These are phyloP conservation scores for Pantherophis vulpinus DNA, from an alignment of 2,797 vertebrate species.

Conservation along the genomic window DNA sequence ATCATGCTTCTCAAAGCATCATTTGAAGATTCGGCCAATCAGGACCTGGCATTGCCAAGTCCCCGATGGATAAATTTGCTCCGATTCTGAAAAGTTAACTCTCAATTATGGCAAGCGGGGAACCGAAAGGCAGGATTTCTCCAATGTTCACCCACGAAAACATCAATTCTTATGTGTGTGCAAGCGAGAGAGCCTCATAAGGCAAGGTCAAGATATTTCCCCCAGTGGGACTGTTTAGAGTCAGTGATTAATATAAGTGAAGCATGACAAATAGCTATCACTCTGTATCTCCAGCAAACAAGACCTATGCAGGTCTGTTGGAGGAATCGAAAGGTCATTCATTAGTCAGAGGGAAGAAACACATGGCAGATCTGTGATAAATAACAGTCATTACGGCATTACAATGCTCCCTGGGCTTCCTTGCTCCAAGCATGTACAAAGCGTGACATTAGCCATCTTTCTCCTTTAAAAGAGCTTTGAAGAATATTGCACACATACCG, in stretches of 20 bases:
- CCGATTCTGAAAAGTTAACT: slow-evolving; percentile 51
- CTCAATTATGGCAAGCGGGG: slow-evolving; percentile 27
- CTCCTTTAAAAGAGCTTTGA: slow-evolving; percentile 44
- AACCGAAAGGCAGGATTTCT: slow-evolving; percentile 41
- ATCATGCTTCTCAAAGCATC: slow-evolving; percentile 49
- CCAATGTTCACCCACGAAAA: slow-evolving; percentile 51
- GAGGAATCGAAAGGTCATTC: slow-evolving; percentile 80
- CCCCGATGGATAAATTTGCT: slow-evolving; percentile 47
- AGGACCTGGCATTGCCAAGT: slow-evolving; percentile 34
- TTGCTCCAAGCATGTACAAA: slow-evolving; percentile 58
- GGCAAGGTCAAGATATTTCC: slow-evolving; percentile 39
- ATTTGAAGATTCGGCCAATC: slow-evolving; percentile 19
- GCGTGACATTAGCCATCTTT: slow-evolving; percentile 46
- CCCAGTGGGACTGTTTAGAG: slow-evolving; percentile 52
- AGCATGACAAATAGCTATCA: slow-evolving; percentile 75
- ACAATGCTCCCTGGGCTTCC: slow-evolving; percentile 69
- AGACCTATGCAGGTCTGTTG: slow-evolving; percentile 64
- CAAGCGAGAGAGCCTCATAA: slow-evolving; percentile 17
- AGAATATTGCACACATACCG: slow-evolving; percentile 26
- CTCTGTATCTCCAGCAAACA: slow-evolving; percentile 57
- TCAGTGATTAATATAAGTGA: slow-evolving; percentile 72
- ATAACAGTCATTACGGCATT: slow-evolving; percentile 75
- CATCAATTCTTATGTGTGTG: slow-evolving; percentile 23
- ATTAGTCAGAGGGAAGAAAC: slow-evolving; percentile 76
- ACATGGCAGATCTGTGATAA: slow-evolving; percentile 74